Conservation (phyloP, 2,797 vertebrate genomes). For the Erpetoichthys calabaricus region DNA sequence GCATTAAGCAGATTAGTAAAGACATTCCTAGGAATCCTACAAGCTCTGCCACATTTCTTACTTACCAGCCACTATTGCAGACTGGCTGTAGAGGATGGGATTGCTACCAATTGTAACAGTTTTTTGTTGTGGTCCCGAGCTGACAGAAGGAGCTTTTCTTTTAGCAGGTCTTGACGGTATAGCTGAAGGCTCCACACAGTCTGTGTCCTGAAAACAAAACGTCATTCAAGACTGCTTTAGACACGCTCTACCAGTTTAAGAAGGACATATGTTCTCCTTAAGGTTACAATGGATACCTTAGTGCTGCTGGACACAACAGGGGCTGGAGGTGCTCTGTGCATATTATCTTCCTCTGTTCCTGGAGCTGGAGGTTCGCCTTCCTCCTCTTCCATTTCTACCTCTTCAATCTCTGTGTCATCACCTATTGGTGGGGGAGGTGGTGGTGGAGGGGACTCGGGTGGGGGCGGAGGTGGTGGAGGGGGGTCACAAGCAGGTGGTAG, state of each 20-base stretch:
- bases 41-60: neutral
- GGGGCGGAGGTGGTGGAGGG: constrained; percentile 44
- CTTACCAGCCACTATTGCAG: constrained; percentile 51
- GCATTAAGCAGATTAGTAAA: neutral
- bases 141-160: constrained; percentile 43
- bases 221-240: too few relatives aligned
- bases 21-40: neutral
- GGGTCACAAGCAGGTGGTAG: constrained; percentile 57
- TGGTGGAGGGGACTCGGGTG: constrained; percentile 44
- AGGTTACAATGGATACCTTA: constrained; percentile 46
- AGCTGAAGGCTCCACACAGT: constrained; percentile 15
- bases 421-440: constrained; percentile 65
- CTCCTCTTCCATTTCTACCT: constrained; percentile 94
- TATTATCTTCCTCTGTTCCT: constrained; percentile 75
- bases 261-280: constrained; percentile 2
- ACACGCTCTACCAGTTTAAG: constrained; percentile 16
- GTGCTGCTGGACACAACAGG: constrained; percentile 28
- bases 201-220: neutral
- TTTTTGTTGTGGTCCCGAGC: constrained; percentile 49
- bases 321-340: constrained; percentile 42
- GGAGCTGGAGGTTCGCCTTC: constrained; percentile 86
- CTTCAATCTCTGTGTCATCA: constrained; percentile 82
- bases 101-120: constrained; percentile 81
- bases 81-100: constrained; percentile 78
- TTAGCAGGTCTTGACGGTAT: constrained; percentile 32